A percentile compares a stretch with the other conserved stretches of the same genome.
These are phyloP conservation scores for Vanessa atalanta DNA, from an alignment of 1,140 invertebrate species.

Conservation along the genomic window DNA sequence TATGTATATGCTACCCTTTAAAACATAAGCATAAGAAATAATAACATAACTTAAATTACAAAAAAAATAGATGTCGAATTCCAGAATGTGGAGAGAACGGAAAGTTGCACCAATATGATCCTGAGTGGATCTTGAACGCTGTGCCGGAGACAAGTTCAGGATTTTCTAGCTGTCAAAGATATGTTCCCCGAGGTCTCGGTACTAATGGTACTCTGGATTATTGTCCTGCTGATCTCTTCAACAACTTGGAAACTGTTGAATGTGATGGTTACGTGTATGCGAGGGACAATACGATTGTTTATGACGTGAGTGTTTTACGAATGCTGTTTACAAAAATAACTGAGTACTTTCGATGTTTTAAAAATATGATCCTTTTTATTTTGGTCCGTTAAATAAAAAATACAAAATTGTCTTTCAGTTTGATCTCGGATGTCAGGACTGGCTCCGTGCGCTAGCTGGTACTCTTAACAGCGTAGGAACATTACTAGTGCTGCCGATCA, in stretches of 20 bases:
- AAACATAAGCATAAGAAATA: not conserved
- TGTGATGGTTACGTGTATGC: conserved; percentile 68
- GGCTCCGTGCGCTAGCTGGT: conserved; percentile 61
- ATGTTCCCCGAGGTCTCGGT: conserved; percentile 23
- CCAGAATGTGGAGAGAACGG: conserved; percentile 64
- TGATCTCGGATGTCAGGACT: conserved; percentile 64
- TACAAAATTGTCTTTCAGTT: conserved; percentile 46
- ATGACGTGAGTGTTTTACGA: conserved; percentile 59
- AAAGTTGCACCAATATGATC: conserved; percentile 40
- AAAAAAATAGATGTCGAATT: conserved; percentile 62
- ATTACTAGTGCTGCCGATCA: conserved; percentile 62
- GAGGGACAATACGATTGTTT: conserved; percentile 65
- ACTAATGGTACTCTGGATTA: conserved; percentile 47
- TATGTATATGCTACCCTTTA: not conserved
- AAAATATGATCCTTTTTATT: too few species aligned
- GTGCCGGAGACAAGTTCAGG: conserved; percentile 53
- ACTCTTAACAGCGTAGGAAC: conserved; percentile 65
- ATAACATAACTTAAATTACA: not conserved
- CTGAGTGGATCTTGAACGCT: conserved; percentile 62
- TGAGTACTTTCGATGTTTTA: too few species aligned
- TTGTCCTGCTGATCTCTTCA: conserved; percentile 57
- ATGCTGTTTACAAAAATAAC: not conserved
- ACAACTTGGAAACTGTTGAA: conserved; percentile 30
- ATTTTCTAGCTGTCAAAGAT: conserved; percentile 54
- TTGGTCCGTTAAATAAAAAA: too few species aligned